Base-by-base conservation (phyloP, 2,797 vertebrate species). In the Pantherophis alleghaniensis region DNA sequence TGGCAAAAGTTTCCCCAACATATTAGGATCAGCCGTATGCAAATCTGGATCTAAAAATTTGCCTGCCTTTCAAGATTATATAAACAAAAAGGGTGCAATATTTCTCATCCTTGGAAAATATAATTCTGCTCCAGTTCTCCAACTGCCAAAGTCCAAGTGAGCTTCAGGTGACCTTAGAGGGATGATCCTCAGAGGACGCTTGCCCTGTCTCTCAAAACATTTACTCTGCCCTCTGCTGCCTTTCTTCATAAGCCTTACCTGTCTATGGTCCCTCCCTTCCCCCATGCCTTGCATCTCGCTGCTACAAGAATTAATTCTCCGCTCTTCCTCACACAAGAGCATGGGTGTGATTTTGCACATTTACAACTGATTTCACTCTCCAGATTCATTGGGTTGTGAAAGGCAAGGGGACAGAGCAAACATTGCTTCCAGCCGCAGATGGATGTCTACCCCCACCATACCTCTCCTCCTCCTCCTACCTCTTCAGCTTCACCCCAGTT, bases 331-430 rank as follows among this genome's bases (percentile, higher is more conserved):
- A 88, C 86, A 55, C 42, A n/a, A 1, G 89, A 87, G 92, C 24
- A 89, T 2, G 89, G 56, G 90, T 88, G 90, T 91, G 57, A 91
- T 61, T 89, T 89, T 93, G 90, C 87, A 86, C 66, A 28, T 93
- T 93, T 87, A 89, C 51, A 90, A 93, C 90, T 63, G 87, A 93
- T 93, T 93, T 93, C 87, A 89, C 51, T 69, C 66, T 86, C 69
- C 57, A 24, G 87, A 93, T 51, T 86, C 90, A 91, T 53, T 93
- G 93, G 87, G 28, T 91, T 89, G 90, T 91, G 93, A 93, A 93
- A 93, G 90, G 57, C 90, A 63, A 91, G 90, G 51, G 93, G 93
- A 89, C 56, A 47, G n/a, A 47, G 66, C 18, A 63, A 83, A 24
- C 32, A 7, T 32, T 51, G 16, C 57, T 32, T 24, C 7, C 9